A percentile compares a stretch with the other conserved stretches of the same genome.
Evolutionary conservation across 53 echinoderm and acorn worm species (phyloP).

Genomic region (Astropecten irregularis): DNA sequence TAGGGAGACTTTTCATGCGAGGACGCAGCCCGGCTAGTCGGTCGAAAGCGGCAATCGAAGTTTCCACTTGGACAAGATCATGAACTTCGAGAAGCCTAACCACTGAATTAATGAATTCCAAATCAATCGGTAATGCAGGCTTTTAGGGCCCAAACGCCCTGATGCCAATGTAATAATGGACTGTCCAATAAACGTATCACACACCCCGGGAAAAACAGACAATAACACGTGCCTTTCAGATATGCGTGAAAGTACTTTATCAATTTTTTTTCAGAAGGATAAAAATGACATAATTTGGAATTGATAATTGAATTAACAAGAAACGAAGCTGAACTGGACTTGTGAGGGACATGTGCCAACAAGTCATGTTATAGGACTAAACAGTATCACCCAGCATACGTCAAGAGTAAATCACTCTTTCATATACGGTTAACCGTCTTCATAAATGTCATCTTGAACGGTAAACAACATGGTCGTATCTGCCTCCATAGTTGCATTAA

Average conservation of each 20-base stretch:
- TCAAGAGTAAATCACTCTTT: conserved; percentile 22
- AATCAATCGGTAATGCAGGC: background rate
- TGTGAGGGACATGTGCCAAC: background rate
- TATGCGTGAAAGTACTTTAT: background rate
- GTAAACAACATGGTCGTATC: conserved; percentile 38
- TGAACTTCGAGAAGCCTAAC: background rate
- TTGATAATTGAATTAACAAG: too few relatives aligned
- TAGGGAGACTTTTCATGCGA: background rate
- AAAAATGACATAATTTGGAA: background rate
- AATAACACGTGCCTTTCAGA: too few relatives aligned
- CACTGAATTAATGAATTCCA: conserved; percentile 5
- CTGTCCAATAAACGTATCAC: too few relatives aligned
- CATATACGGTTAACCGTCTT: background rate
- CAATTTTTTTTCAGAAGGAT: background rate
- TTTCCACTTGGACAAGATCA: conserved; percentile 6
- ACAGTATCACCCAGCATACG: background rate
- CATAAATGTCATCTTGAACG: conserved; percentile 21
- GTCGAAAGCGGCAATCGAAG: conserved; percentile 45
- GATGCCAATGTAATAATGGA: too few relatives aligned
- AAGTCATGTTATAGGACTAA: background rate
- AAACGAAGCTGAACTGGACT: background rate
- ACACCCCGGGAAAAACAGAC: too few relatives aligned
- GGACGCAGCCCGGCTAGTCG: too few relatives aligned
- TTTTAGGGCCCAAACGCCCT: background rate
- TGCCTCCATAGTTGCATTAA: too few relatives aligned